These are phyloP conservation scores for Chrysocyon brachyurus DNA, from an alignment of 2,797 vertebrate species.

Conservation along the genomic window DNA sequence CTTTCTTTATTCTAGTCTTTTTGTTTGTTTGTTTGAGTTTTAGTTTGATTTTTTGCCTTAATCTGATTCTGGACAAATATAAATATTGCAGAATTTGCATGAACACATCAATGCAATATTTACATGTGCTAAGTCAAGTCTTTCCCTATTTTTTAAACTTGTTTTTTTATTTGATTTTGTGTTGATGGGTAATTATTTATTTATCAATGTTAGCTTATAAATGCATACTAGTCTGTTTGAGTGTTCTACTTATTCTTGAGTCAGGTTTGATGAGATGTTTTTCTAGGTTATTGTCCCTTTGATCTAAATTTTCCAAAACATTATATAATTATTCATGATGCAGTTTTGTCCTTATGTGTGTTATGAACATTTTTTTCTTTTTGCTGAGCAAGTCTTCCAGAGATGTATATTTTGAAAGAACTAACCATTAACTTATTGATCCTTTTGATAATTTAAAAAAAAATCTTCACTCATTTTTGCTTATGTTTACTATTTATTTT, in stretches of 20 bases:
- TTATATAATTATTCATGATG: background rate
- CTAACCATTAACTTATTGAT: background rate
- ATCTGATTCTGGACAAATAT: background rate
- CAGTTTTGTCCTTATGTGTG: background rate
- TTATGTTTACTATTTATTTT: background rate
- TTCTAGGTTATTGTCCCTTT: background rate
- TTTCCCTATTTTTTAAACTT: background rate
- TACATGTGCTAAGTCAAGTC: background rate
- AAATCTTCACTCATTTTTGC: background rate
- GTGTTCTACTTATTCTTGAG: background rate
- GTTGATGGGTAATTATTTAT: background rate
- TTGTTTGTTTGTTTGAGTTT: background rate
- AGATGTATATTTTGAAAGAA: background rate
- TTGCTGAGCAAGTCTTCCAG: background rate
- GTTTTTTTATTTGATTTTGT: background rate
- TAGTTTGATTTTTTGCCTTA: background rate
- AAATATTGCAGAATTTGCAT: background rate
- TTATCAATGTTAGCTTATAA: background rate
- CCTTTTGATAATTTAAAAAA: background rate
- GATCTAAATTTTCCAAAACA: background rate
- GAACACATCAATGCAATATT: background rate
- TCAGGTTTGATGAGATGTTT: background rate
- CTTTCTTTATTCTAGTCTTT: background rate
- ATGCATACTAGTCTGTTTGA: background rate
- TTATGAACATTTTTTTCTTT: background rate